phyloP scores from a whole-genome alignment of 2,888 invertebrate genomes.

The Ochropleura leucogaster region DNA sequence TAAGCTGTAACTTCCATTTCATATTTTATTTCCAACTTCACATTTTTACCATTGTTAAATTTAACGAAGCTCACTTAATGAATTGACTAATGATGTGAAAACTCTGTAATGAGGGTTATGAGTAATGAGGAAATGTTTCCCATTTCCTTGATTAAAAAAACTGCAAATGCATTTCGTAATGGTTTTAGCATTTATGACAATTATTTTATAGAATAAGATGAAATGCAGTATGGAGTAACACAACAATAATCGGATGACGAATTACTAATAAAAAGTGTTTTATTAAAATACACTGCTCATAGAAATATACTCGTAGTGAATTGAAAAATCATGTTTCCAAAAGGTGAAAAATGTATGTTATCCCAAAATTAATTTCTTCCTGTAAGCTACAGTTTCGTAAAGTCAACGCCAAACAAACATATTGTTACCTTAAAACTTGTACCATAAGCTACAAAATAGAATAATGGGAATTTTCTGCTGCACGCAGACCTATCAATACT shows the following conservation, averaged over 20 bases:
- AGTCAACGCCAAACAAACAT: background rate
- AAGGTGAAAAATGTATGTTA: background rate
- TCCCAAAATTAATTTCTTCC: background rate
- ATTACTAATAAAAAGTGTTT: background rate
- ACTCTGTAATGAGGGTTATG: conserved; percentile 14
- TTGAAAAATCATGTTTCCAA: background rate
- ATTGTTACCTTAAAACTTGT: background rate
- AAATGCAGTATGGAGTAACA: background rate
- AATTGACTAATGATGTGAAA: conserved; percentile 47
- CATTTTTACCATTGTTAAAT: conserved; percentile 42
- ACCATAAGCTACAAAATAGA: background rate
- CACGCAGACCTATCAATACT: conserved; percentile 24
- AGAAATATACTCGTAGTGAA: background rate
- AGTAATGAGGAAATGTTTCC: conserved; percentile 6
- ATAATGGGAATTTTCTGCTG: background rate
- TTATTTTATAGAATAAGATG: background rate
- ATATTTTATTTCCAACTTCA: conserved; percentile 16
- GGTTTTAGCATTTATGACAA: conserved; percentile 1
- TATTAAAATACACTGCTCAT: no score
- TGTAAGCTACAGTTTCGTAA: background rate
- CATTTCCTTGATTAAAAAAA: conserved; percentile 17
- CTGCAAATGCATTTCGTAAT: background rate
- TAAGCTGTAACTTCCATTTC: conserved; percentile 32
- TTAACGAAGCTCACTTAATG: conserved; percentile 38
- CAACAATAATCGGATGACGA: background rate